Evolutionary conservation across 2,797 vertebrate species (phyloP).

Genomic region (Poeciliopsis paucimaculata): DNA sequence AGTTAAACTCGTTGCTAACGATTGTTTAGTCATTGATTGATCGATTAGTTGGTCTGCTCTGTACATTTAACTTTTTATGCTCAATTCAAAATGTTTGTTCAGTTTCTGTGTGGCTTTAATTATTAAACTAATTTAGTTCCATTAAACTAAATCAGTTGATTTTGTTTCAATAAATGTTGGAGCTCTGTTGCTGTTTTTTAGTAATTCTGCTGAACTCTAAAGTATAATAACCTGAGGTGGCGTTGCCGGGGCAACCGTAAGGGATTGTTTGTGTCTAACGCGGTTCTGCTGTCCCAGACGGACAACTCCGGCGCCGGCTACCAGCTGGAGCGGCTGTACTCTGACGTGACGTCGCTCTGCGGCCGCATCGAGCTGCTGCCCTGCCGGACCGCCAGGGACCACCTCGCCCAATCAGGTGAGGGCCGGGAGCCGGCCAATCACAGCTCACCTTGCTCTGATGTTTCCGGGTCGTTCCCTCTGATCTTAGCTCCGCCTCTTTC

Average conservation of each 20-base stretch:
- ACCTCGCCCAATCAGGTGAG: constrained; percentile 92
- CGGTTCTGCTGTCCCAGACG: constrained; percentile 69
- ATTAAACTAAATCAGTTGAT: too few species aligned
- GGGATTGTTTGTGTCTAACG: not conserved
- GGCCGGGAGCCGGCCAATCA: not conserved
- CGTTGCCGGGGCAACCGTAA: not conserved
- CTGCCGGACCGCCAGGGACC: constrained; percentile 87
- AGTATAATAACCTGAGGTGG: too few species aligned
- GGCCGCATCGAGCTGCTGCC: constrained; percentile 90
- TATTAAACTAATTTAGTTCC: too few species aligned
- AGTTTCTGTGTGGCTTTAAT: too few species aligned
- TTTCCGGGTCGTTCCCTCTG: not conserved
- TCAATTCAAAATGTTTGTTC: too few species aligned
- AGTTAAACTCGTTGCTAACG: too few species aligned
- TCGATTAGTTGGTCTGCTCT: too few species aligned
- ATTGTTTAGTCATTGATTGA: too few species aligned
- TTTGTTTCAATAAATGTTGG: too few species aligned
- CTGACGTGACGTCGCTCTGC: constrained; percentile 90
- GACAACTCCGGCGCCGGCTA: constrained; percentile 86
- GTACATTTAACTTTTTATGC: too few species aligned
- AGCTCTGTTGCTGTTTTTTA: too few species aligned
- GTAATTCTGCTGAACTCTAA: too few species aligned
- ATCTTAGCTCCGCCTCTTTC: not conserved
- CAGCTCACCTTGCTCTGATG: not conserved
- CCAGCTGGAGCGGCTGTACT: constrained; percentile 88